These are phyloP conservation scores for Podotricha telesiphe DNA, from an alignment of 2,888 invertebrate species.

Conservation along the genomic window DNA sequence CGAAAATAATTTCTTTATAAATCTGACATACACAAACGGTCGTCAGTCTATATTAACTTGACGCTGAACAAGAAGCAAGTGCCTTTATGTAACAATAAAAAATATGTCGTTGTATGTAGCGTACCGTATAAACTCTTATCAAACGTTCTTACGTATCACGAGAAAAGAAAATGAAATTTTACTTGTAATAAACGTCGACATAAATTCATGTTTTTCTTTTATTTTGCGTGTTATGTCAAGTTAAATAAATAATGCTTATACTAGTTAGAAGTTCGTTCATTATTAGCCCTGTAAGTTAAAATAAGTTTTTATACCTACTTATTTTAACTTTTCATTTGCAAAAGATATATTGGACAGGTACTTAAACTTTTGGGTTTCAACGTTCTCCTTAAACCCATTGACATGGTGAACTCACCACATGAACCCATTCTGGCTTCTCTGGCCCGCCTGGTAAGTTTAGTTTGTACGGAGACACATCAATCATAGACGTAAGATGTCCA, in stretches of 20 bases:
- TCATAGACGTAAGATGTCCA: slow-evolving; percentile 97
- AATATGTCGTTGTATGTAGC: slow-evolving; percentile 30
- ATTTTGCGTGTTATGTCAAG: slow-evolving; percentile 39
- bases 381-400: slow-evolving; percentile 40
- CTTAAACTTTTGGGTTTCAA: not conserved
- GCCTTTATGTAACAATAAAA: slow-evolving; percentile 15
- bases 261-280: slow-evolving; percentile 17
- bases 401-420: slow-evolving; percentile 88
- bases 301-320: not conserved
- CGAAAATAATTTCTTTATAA: slow-evolving; percentile 17
- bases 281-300: not conserved
- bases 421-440: slow-evolving; percentile 92
- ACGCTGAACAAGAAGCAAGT: slow-evolving; percentile 13
- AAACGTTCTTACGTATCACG: slow-evolving; percentile 38
- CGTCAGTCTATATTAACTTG: slow-evolving; percentile 15
- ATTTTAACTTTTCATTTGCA: not conserved
- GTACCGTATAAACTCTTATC: slow-evolving; percentile 40
- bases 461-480: slow-evolving; percentile 99
- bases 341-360: not conserved
- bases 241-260: slow-evolving; percentile 33
- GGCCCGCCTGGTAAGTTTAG: slow-evolving; percentile 94
- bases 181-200: slow-evolving; percentile 44
- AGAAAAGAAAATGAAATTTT: slow-evolving; percentile 41
- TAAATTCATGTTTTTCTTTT: slow-evolving; percentile 44
- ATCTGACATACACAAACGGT: slow-evolving; percentile 5